Percentiles rank a stretch among this genome's conserved stretches.
Conservation (phyloP, 1,140 invertebrate genomes). For the Grapholita molesta region DNA sequence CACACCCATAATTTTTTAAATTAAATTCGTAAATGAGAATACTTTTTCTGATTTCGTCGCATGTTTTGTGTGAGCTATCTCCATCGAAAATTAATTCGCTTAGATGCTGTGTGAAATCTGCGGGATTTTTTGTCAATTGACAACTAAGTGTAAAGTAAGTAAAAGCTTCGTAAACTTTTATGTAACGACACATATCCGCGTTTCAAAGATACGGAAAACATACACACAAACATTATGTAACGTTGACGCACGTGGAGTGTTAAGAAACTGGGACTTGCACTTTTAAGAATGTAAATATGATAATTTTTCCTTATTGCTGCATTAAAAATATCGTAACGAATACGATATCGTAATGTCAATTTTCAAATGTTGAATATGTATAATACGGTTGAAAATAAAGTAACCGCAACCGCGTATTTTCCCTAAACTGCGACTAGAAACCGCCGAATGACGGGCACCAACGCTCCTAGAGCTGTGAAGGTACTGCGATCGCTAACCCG, state of each 20-base stretch:
- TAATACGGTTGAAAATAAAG: too few species aligned
- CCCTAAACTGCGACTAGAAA: too few species aligned
- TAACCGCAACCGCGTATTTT: too few species aligned
- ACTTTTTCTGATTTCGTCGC: too few species aligned
- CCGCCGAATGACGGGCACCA: too few species aligned
- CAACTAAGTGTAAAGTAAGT: neutral
- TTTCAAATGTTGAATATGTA: too few species aligned
- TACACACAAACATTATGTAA: neutral
- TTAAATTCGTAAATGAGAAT: too few species aligned
- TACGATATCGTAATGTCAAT: too few species aligned
- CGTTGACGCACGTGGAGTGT: neutral
- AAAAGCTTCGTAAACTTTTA: constrained; percentile 13
- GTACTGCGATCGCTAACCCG: too few species aligned
- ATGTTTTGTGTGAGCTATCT: neutral
- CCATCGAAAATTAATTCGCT: neutral
- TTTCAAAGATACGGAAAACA: neutral
- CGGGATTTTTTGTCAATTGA: neutral
- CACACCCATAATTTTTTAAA: too few species aligned
- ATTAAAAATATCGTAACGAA: too few species aligned
- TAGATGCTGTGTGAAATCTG: neutral
- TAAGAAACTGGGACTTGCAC: constrained; percentile 4
- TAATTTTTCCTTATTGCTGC: neutral
- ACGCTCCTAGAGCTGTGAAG: too few species aligned
- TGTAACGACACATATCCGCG: neutral
- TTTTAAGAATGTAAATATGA: neutral